Percentiles rank a stretch among this genome's conserved stretches.
Evolutionary conservation across 1,140 invertebrate species (phyloP).

Genomic region (Trialeurodes vaporariorum): DNA sequence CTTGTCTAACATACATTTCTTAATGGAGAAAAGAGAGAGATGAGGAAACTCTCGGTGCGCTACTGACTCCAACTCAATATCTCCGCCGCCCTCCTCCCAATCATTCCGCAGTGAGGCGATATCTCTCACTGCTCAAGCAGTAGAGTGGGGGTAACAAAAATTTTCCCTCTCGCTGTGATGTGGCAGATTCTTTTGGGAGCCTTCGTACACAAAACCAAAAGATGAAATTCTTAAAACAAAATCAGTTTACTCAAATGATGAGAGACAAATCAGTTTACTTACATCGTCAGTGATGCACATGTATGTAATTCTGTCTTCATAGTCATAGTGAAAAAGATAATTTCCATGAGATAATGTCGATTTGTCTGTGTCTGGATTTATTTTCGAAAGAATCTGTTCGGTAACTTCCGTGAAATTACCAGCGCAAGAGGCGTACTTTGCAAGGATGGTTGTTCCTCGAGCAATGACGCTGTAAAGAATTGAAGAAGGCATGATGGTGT

Average conservation of each 20-base stretch:
- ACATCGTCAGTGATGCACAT: conserved; percentile 93
- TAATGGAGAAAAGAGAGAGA: background rate
- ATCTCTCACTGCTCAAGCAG: no score
- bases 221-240: no score
- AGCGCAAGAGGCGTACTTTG: conserved; percentile 78
- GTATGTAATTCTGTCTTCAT: conserved; percentile 75
- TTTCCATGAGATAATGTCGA: conserved; percentile 85
- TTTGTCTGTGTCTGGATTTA: conserved; percentile 72
- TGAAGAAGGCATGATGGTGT: conserved; percentile 26
- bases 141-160: no score
- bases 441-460: conserved; percentile 71
- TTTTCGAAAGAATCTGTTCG: conserved; percentile 77
- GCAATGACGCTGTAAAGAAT: conserved; percentile 81
- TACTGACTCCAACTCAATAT: no score
- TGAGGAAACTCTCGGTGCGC: background rate
- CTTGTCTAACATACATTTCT: no score
- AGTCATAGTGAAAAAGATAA: conserved; percentile 85
- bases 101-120: no score
- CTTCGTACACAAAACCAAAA: no score
- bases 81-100: no score
- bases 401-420: conserved; percentile 91
- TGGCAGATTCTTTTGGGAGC: no score
- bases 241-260: no score
- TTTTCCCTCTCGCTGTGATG: no score
- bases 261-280: no score